Conservation (phyloP, 2,888 invertebrate species). For the Patella depressa region DNA sequence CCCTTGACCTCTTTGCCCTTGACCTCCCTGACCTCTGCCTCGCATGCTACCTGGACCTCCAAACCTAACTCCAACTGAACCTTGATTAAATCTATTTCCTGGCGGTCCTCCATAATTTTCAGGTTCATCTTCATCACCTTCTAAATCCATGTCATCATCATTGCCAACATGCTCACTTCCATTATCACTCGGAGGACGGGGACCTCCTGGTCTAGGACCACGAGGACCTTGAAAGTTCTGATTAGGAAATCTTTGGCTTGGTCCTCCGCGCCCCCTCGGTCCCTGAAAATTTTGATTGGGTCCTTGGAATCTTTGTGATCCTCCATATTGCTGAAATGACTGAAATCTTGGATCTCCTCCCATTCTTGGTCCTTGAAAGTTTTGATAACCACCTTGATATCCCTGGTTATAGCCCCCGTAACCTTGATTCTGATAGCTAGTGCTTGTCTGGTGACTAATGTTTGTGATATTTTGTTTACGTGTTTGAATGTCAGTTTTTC, state of each 20-base stretch:
- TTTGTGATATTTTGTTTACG: constrained; percentile 48
- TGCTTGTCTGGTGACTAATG: constrained; percentile 33
- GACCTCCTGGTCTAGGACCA: constrained; percentile 7
- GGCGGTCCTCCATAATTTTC: neutral
- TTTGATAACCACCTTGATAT: constrained; percentile 1
- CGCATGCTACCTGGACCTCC: constrained; percentile 15
- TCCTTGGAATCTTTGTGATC: neutral
- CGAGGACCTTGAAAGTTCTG: constrained; percentile 20
- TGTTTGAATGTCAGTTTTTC: constrained; percentile 53
- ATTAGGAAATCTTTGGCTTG: constrained; percentile 18
- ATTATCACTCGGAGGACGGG: constrained; percentile 28
- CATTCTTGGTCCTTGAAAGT: constrained; percentile 4
- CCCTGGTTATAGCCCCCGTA: constrained; percentile 14
- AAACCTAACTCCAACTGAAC: neutral
- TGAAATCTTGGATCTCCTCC: constrained; percentile 5
- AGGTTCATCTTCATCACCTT: constrained; percentile 14
- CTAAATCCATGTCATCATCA: constrained; percentile 20
- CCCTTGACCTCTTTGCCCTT: constrained; percentile 21
- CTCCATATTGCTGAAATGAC: neutral
- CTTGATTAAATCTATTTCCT: constrained; percentile 8
- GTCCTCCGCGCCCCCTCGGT: constrained; percentile 8
- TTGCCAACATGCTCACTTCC: constrained; percentile 5
- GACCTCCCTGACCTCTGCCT: constrained; percentile 23
- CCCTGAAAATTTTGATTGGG: neutral
- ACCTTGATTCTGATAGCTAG: constrained; percentile 22